phyloP scores from a whole-genome alignment of 2,888 invertebrate species.

The Machimus atricapillus region DNA sequence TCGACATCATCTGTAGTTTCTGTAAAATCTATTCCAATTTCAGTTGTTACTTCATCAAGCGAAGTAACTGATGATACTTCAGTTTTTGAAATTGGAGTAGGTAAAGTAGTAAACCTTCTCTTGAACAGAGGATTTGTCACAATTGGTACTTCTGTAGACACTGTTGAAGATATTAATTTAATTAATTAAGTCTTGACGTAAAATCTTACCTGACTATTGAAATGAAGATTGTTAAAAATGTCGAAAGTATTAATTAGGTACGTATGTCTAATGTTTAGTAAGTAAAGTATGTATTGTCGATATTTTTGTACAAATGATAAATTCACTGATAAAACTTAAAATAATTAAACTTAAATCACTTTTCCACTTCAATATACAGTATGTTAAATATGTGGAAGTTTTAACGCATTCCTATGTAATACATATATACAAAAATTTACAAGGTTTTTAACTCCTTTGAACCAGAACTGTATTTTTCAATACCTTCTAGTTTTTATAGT shows the following conservation, averaged over 20 bases:
- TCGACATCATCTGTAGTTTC: slow-evolving; percentile 52
- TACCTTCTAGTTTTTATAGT: neutral
- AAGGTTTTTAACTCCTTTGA: neutral
- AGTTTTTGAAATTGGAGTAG: slow-evolving; percentile 44
- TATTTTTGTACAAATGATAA: neutral
- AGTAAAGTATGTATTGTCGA: neutral
- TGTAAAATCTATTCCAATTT: slow-evolving; percentile 32
- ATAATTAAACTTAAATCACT: neutral
- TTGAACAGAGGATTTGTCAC: slow-evolving; percentile 62
- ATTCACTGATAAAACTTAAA: neutral
- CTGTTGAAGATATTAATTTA: slow-evolving; percentile 45
- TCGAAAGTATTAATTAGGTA: neutral
- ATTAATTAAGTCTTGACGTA: neutral
- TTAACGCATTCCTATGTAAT: neutral
- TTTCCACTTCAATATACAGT: neutral
- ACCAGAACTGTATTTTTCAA: neutral
- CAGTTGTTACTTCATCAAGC: slow-evolving; percentile 41
- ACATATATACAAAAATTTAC: neutral
- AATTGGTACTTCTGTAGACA: slow-evolving; percentile 58
- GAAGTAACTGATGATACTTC: slow-evolving; percentile 19
- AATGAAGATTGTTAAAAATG: neutral
- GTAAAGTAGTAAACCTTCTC: slow-evolving; percentile 57
- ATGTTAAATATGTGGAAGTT: neutral
- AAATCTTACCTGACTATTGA: neutral
- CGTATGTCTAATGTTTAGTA: neutral